Percentiles rank a stretch among this genome's conserved stretches.
phyloP scores from a whole-genome alignment of 2,797 vertebrate genomes.

The Loriculus beryllinus region DNA sequence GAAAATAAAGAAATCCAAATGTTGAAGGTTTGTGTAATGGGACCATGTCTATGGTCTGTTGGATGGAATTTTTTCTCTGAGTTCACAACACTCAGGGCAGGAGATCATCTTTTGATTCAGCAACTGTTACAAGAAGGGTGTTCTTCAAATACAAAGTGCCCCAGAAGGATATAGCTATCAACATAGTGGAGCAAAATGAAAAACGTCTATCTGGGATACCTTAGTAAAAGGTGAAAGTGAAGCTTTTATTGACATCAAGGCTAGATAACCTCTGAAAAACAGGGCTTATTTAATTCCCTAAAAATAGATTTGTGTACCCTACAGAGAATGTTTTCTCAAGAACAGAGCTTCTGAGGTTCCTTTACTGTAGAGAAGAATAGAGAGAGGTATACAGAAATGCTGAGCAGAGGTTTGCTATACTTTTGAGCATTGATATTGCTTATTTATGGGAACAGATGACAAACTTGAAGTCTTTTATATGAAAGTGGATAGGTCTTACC shows the following conservation, averaged over 20 bases:
- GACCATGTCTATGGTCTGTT: not conserved
- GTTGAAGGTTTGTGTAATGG: not conserved
- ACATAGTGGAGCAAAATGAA: not conserved
- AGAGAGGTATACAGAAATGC: not conserved
- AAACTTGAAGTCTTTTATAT: not conserved
- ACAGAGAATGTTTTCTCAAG: not conserved
- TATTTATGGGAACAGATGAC: not conserved
- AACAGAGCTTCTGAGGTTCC: not conserved
- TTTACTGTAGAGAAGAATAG: not conserved
- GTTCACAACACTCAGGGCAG: not conserved
- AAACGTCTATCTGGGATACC: not conserved
- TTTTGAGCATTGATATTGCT: not conserved
- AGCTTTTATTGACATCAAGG: not conserved
- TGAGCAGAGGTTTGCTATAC: not conserved
- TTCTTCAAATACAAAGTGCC: not conserved
- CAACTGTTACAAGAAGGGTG: not conserved
- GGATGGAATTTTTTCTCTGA: not conserved
- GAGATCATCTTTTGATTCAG: not conserved
- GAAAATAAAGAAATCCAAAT: not conserved
- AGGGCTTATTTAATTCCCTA: not conserved
- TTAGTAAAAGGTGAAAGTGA: not conserved
- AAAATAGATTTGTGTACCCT: not conserved
- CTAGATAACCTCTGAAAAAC: not conserved
- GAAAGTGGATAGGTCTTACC: not conserved
- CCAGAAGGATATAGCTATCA: not conserved